Evolutionary conservation across 2,888 invertebrate species (phyloP).

Genomic region (Drosophila setosimentum): DNA sequence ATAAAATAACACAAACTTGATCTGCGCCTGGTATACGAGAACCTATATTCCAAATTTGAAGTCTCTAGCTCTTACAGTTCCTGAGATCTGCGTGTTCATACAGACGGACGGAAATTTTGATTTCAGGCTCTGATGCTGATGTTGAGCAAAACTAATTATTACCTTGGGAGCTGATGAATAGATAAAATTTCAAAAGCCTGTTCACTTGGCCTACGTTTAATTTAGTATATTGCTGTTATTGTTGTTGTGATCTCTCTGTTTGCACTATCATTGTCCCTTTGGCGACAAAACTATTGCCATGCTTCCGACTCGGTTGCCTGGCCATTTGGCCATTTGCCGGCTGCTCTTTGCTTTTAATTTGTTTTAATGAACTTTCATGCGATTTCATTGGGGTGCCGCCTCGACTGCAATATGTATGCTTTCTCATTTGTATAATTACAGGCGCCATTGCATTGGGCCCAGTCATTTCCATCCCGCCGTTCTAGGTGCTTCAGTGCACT

Average conservation of each 20-base stretch:
- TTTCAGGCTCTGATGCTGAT: not conserved
- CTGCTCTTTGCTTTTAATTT: slow-evolving; percentile 74
- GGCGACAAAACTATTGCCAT: slow-evolving; percentile 50
- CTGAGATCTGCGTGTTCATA: too few relatives aligned
- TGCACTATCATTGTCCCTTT: slow-evolving; percentile 11
- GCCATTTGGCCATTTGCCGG: slow-evolving; percentile 55
- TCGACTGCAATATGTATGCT: slow-evolving; percentile 78
- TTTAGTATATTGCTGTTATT: not conserved
- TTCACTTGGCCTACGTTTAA: too few relatives aligned
- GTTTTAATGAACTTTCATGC: slow-evolving; percentile 78
- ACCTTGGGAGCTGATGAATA: not conserved
- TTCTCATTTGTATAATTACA: slow-evolving; percentile 79
- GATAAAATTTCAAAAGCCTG: not conserved
- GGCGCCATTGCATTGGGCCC: slow-evolving; percentile 68
- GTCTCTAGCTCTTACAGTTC: too few relatives aligned
- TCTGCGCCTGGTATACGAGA: too few relatives aligned
- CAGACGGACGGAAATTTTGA: too few relatives aligned
- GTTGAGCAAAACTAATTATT: not conserved
- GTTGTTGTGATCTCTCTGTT: not conserved
- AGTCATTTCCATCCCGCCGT: not conserved
- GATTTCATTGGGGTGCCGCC: slow-evolving; percentile 59
- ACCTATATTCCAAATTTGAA: too few relatives aligned
- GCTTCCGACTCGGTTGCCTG: slow-evolving; percentile 64
- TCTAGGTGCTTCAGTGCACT: not conserved
- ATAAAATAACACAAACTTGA: too few relatives aligned